Conservation (phyloP, 2,113 vertebrate genomes). For the Forbesichthys papilliferus region DNA sequence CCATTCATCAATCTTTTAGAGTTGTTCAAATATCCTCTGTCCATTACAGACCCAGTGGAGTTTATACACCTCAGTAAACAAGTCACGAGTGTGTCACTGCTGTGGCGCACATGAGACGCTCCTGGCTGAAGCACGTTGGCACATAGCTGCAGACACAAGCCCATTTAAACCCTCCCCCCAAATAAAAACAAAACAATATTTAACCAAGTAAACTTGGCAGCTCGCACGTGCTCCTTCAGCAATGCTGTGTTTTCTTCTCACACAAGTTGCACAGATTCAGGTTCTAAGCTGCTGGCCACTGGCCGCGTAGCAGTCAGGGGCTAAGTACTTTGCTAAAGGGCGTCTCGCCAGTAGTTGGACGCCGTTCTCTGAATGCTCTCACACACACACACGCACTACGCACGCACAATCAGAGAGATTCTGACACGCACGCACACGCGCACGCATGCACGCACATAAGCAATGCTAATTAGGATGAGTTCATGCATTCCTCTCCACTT, state of each 20-base stretch:
- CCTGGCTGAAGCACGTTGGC: not conserved
- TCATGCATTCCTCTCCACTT: conserved; percentile 14
- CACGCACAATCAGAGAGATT: not conserved
- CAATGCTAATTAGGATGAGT: conserved; percentile 15
- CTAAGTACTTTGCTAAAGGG: too few species aligned
- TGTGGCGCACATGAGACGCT: conserved; percentile 36
- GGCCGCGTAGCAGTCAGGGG: not conserved
- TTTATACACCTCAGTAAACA: too few species aligned
- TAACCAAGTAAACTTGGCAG: not conserved
- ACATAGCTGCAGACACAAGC: conserved; percentile 11
- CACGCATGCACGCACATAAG: not conserved
- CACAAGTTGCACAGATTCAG: not conserved
- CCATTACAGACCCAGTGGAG: not conserved
- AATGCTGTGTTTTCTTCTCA: not conserved
- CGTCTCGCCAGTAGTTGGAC: not conserved
- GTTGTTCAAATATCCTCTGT: not conserved
- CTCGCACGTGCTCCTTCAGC: not conserved
- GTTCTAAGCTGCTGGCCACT: not conserved
- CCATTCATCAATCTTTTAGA: too few species aligned
- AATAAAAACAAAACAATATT: not conserved
- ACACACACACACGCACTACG: not conserved
- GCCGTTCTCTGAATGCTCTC: not conserved
- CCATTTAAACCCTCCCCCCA: not conserved
- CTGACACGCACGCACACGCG: not conserved
- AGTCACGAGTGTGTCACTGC: not conserved